phyloP scores from a whole-genome alignment of 2,113 vertebrate species.

The Seriola rivoliana region DNA sequence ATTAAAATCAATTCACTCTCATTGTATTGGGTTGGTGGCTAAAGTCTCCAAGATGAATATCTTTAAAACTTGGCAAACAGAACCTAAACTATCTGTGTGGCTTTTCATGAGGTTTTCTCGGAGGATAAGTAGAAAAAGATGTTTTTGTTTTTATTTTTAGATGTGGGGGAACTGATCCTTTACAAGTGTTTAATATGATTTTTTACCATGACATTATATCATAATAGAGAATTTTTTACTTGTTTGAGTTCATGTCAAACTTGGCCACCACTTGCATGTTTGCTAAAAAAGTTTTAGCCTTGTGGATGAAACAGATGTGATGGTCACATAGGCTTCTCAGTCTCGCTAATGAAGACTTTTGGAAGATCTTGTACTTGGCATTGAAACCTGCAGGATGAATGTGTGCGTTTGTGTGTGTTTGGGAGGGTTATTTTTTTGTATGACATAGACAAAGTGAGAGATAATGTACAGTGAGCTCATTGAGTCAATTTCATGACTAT shows the following conservation, averaged over 20 bases:
- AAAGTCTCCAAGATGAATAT: not conserved
- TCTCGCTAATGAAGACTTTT: not conserved
- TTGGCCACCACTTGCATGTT: too few species aligned
- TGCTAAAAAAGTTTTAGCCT: not conserved
- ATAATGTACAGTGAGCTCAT: not conserved
- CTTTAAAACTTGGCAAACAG: not conserved
- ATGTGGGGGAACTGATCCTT: not conserved
- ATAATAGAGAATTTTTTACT: not conserved
- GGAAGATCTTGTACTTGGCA: not conserved
- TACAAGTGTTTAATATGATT: not conserved
- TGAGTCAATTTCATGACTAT: constrained; percentile 1
- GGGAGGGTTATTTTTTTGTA: not conserved
- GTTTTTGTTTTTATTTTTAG: not conserved
- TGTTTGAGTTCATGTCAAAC: not conserved
- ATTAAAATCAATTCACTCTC: not conserved
- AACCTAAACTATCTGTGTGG: constrained; percentile 7
- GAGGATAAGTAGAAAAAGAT: not conserved
- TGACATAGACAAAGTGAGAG: not conserved
- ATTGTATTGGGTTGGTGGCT: not conserved
- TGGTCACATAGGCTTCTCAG: not conserved
- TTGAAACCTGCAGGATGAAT: not conserved
- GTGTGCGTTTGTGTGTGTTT: not conserved
- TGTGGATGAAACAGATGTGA: not conserved
- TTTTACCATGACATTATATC: not conserved
- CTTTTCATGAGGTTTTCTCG: not conserved